These are phyloP conservation scores for Drosophila greeni DNA, from an alignment of 2,888 invertebrate species.

Conservation along the genomic window DNA sequence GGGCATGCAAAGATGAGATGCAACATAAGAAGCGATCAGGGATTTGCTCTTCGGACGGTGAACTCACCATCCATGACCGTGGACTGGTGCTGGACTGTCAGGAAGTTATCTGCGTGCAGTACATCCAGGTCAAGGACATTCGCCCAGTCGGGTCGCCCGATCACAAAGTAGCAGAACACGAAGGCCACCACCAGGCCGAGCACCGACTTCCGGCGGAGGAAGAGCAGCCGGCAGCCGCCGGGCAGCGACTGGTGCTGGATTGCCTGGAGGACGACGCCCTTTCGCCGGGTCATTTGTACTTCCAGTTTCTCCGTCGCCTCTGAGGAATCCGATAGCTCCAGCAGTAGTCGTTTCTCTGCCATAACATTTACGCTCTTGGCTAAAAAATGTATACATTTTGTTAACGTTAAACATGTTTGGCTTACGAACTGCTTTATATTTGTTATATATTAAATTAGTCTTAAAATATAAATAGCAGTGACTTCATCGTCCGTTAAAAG, in stretches of 20 bases:
- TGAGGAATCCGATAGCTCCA: constrained; percentile 25
- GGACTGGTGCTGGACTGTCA: constrained; percentile 74
- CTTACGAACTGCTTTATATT: too few species aligned
- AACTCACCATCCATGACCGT: constrained; percentile 77
- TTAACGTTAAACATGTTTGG: too few species aligned
- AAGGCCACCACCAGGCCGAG: constrained; percentile 59
- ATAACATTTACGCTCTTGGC: constrained; percentile 23
- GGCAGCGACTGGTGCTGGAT: constrained; percentile 19
- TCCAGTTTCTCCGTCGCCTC: constrained; percentile 24
- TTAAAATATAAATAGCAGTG: too few species aligned
- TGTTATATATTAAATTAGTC: too few species aligned
- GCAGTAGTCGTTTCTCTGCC: constrained; percentile 26
- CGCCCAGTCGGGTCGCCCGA: constrained; percentile 46
- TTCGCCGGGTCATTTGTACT: constrained; percentile 22
- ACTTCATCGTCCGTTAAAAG: too few species aligned
- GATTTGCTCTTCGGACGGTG: not conserved
- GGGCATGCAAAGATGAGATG: constrained; percentile 4
- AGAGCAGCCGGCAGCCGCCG: constrained; percentile 42
- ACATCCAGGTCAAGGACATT: constrained; percentile 58
- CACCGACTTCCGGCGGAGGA: constrained; percentile 63
- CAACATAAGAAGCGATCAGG: not conserved
- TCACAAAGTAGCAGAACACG: constrained; percentile 66
- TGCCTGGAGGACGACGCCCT: constrained; percentile 6
- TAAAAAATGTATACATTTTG: too few species aligned
- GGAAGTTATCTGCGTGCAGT: constrained; percentile 26